A percentile compares a stretch with the other conserved stretches of the same genome.
These are phyloP conservation scores for Argyresthia albistria DNA, from an alignment of 2,888 invertebrate genomes.

Conservation along the genomic window DNA sequence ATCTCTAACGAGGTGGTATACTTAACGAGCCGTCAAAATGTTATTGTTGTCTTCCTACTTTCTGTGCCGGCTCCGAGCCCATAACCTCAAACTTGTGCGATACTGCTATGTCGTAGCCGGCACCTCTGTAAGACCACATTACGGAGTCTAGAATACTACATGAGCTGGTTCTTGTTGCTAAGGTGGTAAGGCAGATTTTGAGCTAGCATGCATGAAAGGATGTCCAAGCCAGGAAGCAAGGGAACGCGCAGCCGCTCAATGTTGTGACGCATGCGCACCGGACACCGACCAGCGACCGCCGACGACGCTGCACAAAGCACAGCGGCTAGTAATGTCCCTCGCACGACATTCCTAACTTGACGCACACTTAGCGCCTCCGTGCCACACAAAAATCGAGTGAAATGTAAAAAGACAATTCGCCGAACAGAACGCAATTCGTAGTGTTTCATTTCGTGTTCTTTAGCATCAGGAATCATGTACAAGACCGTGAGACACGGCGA, in stretches of 20 bases:
- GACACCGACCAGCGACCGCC: conserved; percentile 14
- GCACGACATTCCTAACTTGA: neutral
- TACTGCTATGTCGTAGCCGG: neutral
- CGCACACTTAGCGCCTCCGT: conserved; percentile 18
- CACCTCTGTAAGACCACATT: neutral
- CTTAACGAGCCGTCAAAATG: conserved; percentile 31
- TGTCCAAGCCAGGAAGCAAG: conserved; percentile 22
- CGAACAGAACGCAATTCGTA: conserved; percentile 27
- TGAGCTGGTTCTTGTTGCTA: neutral
- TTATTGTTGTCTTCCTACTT: conserved; percentile 49
- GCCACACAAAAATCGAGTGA: conserved; percentile 22
- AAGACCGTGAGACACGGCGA: conserved; percentile 83
- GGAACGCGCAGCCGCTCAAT: conserved; percentile 62
- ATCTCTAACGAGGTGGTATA: conserved; percentile 21
- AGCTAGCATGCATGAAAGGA: neutral
- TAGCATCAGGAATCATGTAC: conserved; percentile 71
- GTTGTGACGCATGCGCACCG: conserved; percentile 56
- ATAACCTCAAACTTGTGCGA: conserved; percentile 52
- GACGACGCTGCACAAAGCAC: conserved; percentile 47
- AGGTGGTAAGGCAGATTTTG: neutral
- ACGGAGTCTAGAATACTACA: neutral
- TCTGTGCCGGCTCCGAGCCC: conserved; percentile 49
- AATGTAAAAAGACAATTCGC: conserved; percentile 46
- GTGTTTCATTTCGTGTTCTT: conserved; percentile 47
- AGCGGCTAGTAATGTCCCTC: neutral